phyloP scores from a whole-genome alignment of 2,888 invertebrate genomes.

The Ellobium chinense region DNA sequence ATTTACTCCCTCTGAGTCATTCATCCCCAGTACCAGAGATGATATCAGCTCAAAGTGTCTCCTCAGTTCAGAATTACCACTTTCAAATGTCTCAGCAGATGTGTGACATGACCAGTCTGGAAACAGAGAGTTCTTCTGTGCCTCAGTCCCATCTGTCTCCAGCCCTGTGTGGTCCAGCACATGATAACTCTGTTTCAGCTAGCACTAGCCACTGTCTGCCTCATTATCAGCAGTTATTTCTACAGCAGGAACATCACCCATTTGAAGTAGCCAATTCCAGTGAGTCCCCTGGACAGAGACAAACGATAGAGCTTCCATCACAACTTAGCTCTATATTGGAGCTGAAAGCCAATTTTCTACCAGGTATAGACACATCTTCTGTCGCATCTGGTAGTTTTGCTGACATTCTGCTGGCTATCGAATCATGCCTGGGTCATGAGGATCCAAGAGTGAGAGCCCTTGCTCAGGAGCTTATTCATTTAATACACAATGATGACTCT shows the following conservation, averaged over 20 bases:
- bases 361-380: conserved; percentile 26
- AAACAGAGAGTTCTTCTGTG: too few relatives aligned
- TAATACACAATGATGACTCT: conserved; percentile 35
- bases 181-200: not conserved
- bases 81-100: not conserved
- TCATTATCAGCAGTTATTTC: not conserved
- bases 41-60: not conserved
- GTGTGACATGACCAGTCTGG: not conserved
- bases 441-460: conserved; percentile 35
- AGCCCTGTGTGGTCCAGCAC: not conserved
- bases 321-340: conserved; percentile 27
- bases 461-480: conserved; percentile 33
- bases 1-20: not conserved
- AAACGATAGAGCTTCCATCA: not conserved
- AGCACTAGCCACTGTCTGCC: not conserved
- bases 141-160: too few relatives aligned
- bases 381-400: conserved; percentile 30
- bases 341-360: conserved; percentile 15
- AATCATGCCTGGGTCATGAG: conserved; percentile 36
- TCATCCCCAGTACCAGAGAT: conserved; percentile 12
- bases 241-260: not conserved
- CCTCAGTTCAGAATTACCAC: not conserved
- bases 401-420: conserved; percentile 40
- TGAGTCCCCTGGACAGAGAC: too few relatives aligned
- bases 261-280: too few relatives aligned